These are phyloP conservation scores for Cyclophora albipunctata DNA, from an alignment of 2,888 invertebrate species.

Conservation along the genomic window DNA sequence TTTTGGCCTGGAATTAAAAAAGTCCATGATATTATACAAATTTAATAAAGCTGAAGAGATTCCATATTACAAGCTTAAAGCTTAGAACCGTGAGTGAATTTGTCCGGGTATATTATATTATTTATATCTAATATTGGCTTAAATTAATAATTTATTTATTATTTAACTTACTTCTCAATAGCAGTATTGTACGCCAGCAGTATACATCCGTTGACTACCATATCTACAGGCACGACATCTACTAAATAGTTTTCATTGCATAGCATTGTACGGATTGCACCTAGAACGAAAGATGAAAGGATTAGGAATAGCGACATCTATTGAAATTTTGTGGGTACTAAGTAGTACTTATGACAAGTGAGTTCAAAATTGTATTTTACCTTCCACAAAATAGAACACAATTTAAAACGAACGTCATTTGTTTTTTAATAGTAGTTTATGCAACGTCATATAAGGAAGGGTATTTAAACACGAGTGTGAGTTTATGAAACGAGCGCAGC, in stretches of 20 bases:
- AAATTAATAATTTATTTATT: conserved; percentile 22
- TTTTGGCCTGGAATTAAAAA: conserved; percentile 50
- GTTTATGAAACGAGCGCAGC: no score
- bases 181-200: conserved; percentile 80
- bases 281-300: conserved; percentile 27
- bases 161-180: conserved; percentile 49
- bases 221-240: conserved; percentile 86
- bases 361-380: no score
- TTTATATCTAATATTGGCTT: no score
- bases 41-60: background rate
- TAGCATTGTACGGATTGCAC: conserved; percentile 88
- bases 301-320: no score
- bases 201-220: conserved; percentile 86
- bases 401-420: no score
- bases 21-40: background rate
- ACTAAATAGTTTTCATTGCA: conserved; percentile 77
- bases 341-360: no score
- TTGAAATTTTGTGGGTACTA: no score
- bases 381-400: no score
- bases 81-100: background rate
- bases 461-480: no score
- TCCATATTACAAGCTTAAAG: no score
- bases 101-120: background rate
- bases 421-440: no score
- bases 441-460: no score